These are phyloP conservation scores for Spinibarbus caldwelli DNA, from an alignment of 2,797 vertebrate species.

Conservation along the genomic window DNA sequence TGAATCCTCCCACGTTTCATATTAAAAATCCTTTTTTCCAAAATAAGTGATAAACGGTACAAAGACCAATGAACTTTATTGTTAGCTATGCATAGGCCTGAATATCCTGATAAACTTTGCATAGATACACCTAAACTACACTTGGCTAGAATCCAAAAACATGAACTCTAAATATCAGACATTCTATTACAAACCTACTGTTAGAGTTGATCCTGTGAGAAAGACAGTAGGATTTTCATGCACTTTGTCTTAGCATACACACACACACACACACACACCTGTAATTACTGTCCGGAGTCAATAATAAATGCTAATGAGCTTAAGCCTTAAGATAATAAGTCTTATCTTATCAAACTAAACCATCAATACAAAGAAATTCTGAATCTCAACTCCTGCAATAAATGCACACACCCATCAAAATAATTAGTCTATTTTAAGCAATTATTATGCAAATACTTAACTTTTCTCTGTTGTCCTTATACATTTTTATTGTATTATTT, in stretches of 20 bases:
- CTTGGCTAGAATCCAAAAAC: not conserved
- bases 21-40: not conserved
- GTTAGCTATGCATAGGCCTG: not conserved
- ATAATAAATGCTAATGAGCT: not conserved
- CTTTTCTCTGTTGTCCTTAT: not conserved
- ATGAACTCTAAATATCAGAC: not conserved
- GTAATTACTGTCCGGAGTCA: not conserved
- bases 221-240: not conserved
- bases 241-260: not conserved
- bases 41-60: not conserved
- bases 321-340: too few species aligned
- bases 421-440: not conserved
- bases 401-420: not conserved
- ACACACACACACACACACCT: not conserved
- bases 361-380: not conserved
- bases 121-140: not conserved
- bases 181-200: not conserved
- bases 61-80: not conserved
- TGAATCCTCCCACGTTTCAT: not conserved
- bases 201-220: not conserved
- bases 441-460: not conserved
- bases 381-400: not conserved
- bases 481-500: not conserved
- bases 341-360: not conserved
- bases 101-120: not conserved